phyloP scores from a whole-genome alignment of 2,888 invertebrate species.

The Clostera curtula region DNA sequence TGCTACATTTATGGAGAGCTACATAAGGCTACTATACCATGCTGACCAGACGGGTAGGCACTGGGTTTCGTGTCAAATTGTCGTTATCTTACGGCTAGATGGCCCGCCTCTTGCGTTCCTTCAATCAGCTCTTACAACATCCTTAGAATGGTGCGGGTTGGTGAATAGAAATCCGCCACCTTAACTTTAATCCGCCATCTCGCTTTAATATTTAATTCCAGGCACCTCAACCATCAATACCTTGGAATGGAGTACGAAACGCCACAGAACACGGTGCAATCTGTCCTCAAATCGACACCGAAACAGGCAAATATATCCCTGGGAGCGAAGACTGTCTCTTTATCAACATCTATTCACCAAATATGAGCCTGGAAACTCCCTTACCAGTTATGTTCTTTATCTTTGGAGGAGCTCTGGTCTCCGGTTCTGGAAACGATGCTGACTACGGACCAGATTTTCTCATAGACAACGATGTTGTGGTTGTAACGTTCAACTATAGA shows the following conservation, averaged over 20 bases:
- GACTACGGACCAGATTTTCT: conserved; percentile 71
- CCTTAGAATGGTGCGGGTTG: too few species aligned
- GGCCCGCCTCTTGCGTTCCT: too few species aligned
- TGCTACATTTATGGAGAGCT: too few species aligned
- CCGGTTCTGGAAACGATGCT: conserved; percentile 45
- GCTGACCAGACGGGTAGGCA: too few species aligned
- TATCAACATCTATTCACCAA: conserved; percentile 38
- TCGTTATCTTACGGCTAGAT: too few species aligned
- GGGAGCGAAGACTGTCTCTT: conserved; percentile 42
- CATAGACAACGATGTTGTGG: conserved; percentile 59
- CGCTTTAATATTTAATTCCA: conserved; percentile 14
- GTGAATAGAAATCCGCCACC: too few species aligned
- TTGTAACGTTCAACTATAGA: conserved; percentile 74
- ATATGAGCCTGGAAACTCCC: conserved; percentile 15
- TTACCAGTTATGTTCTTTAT: conserved; percentile 40
- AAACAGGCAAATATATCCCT: conserved; percentile 13
- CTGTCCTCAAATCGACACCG: conserved; percentile 37
- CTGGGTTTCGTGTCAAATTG: too few species aligned
- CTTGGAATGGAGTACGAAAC: conserved; percentile 40
- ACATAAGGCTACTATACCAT: too few species aligned
- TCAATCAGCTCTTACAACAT: too few species aligned
- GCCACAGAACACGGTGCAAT: conserved; percentile 36
- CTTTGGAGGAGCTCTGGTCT: conserved; percentile 33
- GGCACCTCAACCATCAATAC: conserved; percentile 33
- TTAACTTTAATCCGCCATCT: too few species aligned